Base-by-base conservation (phyloP, 2,888 invertebrate genomes). In the Amiota mariae region DNA sequence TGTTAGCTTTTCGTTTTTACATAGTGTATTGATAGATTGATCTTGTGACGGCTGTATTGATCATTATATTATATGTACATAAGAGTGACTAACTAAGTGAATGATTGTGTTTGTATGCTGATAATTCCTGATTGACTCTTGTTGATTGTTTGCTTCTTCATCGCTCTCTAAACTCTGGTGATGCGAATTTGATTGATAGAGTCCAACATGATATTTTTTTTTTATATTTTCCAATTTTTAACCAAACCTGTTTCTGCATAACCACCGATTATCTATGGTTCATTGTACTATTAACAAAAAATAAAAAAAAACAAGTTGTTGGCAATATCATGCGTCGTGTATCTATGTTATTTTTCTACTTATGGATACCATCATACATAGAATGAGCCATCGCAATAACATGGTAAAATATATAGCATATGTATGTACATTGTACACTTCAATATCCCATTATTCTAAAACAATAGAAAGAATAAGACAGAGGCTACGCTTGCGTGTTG, bases 191-290 rank as follows among this genome's bases (percentile, higher is more conserved):
- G 82, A 85, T 82, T 82, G 85, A 82, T 85, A 78, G 82, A 13
- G 49, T 12, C 48, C 75, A 76, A 70, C 20, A 24, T n/a, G 8
- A 11, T 59, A 18, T 9, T 2, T 59, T 15, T 59, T 10, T 9
- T 59, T 59, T 59, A 20, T 73, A 12, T 15, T 56, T 66, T 72
- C 46, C 6, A 24, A 24, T 36, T 36, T 36, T 36, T 36, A 6
- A 36, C 36, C 36, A 81, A 83, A 83, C 83, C 78, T 77, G 83
- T 83, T 82, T 77, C 72, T 71, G 75, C 70, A 73, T 72, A 82
- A 77, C 78, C 79, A 75, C 67, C 76, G 81, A 85, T 83, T 83
- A 85, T 83, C 85, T 80, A 68, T 67, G 79, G 83, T 83, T 83
- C 83, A 86, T 78, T 79, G 86, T 85, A 85, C 83, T 76, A 83